Base-by-base conservation (phyloP, 1,140 invertebrate genomes). In the Chlorops oryzae region DNA sequence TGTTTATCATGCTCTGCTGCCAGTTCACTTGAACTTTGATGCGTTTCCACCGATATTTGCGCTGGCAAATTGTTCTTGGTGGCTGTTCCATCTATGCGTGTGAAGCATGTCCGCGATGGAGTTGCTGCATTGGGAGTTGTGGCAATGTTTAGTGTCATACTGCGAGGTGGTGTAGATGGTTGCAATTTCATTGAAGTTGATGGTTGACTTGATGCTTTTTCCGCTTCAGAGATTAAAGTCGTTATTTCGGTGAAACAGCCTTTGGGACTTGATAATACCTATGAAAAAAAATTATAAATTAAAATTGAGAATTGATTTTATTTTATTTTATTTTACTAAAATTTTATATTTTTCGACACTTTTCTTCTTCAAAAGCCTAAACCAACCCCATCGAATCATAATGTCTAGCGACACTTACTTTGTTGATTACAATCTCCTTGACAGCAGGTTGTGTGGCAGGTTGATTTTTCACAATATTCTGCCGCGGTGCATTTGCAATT, bases 1-100 rank as follows among this genome's bases (percentile, higher is more conserved):
- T 71, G 68, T 37, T 67, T 67, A 34, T 70, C 67, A 20, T 70
- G 63, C 44, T 71, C 69, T 0, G 63, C 62, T 10, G 63, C 66
- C 39, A 70, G 37, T 28, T 69, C 68, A 1, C 63, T 59, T 5
- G 65, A 67, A 39, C 60, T 70, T 49, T 66, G 62, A 42, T 72
- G 70, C 9, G 67, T 65, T 50, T 67, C 62, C 37, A 72, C 62
- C 12, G 69, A 59, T 45, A 70, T 69, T 50, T 66, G 63, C 12
- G 63, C 55, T 22, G 70, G 65, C 37, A 73, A 37, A 27, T 63
- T 61, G 63, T 73, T 67, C 47, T 75, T 61, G n/a, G 60, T 41
- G 9, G 65, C 61, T 7, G 63, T 67, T 10, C 59, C 55, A 5
- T 58, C 65, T 21, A 67, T 55, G 9, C 62, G 65, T 63, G 63